These are phyloP conservation scores for Synanthedon andrenaeformis DNA, from an alignment of 2,888 invertebrate species.

Conservation along the genomic window DNA sequence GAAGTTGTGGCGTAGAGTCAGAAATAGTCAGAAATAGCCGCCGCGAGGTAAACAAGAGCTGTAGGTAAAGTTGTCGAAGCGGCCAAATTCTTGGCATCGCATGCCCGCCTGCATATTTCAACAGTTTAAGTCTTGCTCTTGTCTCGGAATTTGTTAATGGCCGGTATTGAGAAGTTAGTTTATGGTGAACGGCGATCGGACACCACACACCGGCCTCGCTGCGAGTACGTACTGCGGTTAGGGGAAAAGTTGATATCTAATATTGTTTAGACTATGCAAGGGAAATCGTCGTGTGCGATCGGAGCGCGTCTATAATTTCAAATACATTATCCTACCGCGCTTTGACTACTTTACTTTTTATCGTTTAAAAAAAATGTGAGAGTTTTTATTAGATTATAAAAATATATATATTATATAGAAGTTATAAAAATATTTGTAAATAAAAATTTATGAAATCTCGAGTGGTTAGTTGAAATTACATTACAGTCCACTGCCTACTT, in stretches of 20 bases:
- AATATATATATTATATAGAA: no score
- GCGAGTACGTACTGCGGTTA: neutral
- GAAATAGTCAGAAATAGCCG: slow-evolving; percentile 45
- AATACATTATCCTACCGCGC: no score
- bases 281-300: neutral
- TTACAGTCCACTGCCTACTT: no score
- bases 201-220: slow-evolving; percentile 9
- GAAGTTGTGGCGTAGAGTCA: slow-evolving; percentile 13
- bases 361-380: no score
- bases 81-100: slow-evolving; percentile 58
- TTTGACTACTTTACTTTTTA: no score
- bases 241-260: neutral
- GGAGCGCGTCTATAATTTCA: no score
- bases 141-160: slow-evolving; percentile 34
- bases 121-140: slow-evolving; percentile 15
- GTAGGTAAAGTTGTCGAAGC: slow-evolving; percentile 40
- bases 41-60: slow-evolving; percentile 54
- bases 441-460: no score
- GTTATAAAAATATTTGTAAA: no score
- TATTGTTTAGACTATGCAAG: neutral
- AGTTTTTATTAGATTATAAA: no score
- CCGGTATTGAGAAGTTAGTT: slow-evolving; percentile 17
- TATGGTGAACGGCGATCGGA: slow-evolving; percentile 21
- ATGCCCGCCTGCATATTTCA: slow-evolving; percentile 41
- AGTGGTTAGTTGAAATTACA: no score